Percentiles rank a stretch among this genome's conserved stretches.
Conservation (phyloP, 2,888 invertebrate genomes). For the Scrobipalpa costella region DNA sequence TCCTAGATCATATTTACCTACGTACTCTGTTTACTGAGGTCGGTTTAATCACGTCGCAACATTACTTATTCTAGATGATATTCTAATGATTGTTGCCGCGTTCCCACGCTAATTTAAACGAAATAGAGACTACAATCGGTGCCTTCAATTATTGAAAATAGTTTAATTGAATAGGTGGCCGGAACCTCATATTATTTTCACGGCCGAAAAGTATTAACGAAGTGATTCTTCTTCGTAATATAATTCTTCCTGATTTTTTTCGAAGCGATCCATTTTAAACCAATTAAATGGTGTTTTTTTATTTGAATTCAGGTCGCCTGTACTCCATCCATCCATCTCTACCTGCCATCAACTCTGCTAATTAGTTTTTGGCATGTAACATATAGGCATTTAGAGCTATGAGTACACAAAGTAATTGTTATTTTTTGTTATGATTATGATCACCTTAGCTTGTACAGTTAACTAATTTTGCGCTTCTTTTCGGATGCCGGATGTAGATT, state of each 20-base stretch:
- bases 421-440: background rate
- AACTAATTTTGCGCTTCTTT: conserved; percentile 1
- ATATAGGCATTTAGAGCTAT: background rate
- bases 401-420: background rate
- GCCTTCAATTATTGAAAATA: conserved; percentile 34
- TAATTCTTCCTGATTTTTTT: conserved; percentile 44
- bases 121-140: conserved; percentile 23
- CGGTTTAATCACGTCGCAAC: conserved; percentile 22
- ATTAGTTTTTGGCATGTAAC: conserved; percentile 26
- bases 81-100: conserved; percentile 20
- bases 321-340: background rate
- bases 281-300: background rate
- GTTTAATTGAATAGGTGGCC: conserved; percentile 39
- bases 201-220: conserved; percentile 48
- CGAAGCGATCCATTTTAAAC: conserved; percentile 6
- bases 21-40: conserved; percentile 28
- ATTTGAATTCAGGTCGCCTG: background rate
- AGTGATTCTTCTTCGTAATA: conserved; percentile 51
- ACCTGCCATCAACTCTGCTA: background rate
- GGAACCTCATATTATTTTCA: conserved; percentile 55
- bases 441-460: background rate
- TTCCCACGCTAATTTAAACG: conserved; percentile 30
- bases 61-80: conserved; percentile 21
- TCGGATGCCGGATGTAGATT: background rate
- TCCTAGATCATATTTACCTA: conserved; percentile 47